Evolutionary conservation across 2,797 vertebrate genomes (phyloP), one percentile per base, ranked within the genome.

Genomic region (Sardinella longiceps): DNA sequence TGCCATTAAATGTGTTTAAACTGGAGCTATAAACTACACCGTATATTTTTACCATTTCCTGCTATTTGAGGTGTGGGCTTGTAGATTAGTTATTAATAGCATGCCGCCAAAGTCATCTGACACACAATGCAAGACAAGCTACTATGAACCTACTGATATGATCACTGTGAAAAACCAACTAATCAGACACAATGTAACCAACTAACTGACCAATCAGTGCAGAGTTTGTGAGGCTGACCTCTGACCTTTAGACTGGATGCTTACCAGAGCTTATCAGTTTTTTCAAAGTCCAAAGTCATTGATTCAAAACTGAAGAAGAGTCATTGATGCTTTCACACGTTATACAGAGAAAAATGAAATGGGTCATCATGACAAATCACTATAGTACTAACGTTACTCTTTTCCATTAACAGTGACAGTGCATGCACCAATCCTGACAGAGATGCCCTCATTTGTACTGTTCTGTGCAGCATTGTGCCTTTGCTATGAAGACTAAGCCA

Each of bases 181-280:
- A 77, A 77, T 77, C 66, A 74, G 66, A 33, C 2, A 33, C 30
- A 37, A 66, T 30, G 18, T 39, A 23, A 33, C 11, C 66, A 23
- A 74, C 18, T 39, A 39, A 74, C 30, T 39, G 33, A 39, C 33
- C 33, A 39, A 74, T 39, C 37, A 77, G 66, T 37, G 66, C 12
- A 18, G 28, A 43, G 12, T 39, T 30, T 39, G 30, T 74, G 48
- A 58, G 48, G 23, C 23, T 37, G 58, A 89, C 83, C 77, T 89
- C 87, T 91, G 90, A 91, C 89, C 92, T 90, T 92, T 90, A 90
- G 92, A 89, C 89, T 81, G 5, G 53, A 58, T 80, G 1, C 15
- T 80, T 80, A 48, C 45, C 48, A 48, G 87, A 81, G 46, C 86
- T 92, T 91, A 94, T 93, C 91, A 93, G 87, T 5, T 28, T 5